A percentile compares a stretch with the other conserved stretches of the same genome.
phyloP scores from a whole-genome alignment of 2,888 invertebrate species.

The Morpho helenor region DNA sequence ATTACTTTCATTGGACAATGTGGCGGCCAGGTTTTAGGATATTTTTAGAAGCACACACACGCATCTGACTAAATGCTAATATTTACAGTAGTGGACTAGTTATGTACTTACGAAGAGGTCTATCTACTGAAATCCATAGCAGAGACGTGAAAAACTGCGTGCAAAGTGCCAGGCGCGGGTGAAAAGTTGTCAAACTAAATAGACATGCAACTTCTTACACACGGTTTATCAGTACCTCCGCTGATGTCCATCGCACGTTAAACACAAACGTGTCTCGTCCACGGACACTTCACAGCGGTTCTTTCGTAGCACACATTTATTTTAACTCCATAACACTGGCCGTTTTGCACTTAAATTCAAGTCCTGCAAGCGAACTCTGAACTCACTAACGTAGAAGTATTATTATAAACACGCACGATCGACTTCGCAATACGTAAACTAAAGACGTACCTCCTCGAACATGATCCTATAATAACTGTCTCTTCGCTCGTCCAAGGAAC shows the following conservation, averaged over 20 bases:
- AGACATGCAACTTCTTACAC: conserved; percentile 60
- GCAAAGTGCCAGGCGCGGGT: conserved; percentile 56
- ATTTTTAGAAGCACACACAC: conserved; percentile 65
- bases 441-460: conserved; percentile 76
- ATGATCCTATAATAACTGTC: conserved; percentile 77
- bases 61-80: conserved; percentile 46
- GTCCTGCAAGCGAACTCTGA: conserved; percentile 50
- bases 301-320: conserved; percentile 60
- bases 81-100: conserved; percentile 38
- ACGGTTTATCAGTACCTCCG: conserved; percentile 62
- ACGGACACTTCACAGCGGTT: conserved; percentile 59
- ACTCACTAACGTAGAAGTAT: conserved; percentile 50
- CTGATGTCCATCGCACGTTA: conserved; percentile 68
- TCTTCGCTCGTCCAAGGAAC: conserved; percentile 73
- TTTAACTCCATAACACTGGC: conserved; percentile 57
- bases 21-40: conserved; percentile 50
- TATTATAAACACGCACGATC: conserved; percentile 52
- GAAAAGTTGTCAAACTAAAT: conserved; percentile 39
- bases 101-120: conserved; percentile 32
- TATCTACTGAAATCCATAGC: conserved; percentile 15
- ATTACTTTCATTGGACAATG: conserved; percentile 31
- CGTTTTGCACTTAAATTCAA: conserved; percentile 50
- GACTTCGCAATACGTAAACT: conserved; percentile 63
- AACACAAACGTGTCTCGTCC: conserved; percentile 46
- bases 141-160: conserved; percentile 39